Conservation (phyloP, 2,888 invertebrate genomes). For the Panzeria rudis region DNA sequence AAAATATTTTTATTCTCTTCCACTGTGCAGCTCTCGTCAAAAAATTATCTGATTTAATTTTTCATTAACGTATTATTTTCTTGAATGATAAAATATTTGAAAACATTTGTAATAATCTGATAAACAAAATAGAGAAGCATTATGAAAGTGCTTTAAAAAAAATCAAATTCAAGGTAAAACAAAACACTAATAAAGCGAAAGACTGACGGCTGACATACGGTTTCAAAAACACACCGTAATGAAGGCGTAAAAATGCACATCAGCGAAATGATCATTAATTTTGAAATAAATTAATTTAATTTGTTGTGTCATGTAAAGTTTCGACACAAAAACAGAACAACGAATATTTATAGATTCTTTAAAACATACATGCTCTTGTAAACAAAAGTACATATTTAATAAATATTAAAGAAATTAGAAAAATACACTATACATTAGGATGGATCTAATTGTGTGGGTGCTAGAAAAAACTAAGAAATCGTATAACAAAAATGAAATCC, state of each 20-base stretch:
- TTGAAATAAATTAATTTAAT: constrained; percentile 12
- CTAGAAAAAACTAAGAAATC: too few species aligned
- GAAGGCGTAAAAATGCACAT: constrained; percentile 34
- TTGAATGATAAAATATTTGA: constrained; percentile 31
- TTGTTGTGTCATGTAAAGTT: constrained; percentile 28
- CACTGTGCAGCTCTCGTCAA: background rate
- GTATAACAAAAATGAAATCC: too few species aligned
- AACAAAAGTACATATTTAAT: too few species aligned
- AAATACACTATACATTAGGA: too few species aligned
- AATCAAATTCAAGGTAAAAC: constrained; percentile 57
- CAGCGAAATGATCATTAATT: constrained; percentile 48
- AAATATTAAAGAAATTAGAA: too few species aligned
- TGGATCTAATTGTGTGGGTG: too few species aligned
- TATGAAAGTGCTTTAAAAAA: constrained; percentile 41
- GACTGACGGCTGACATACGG: background rate
- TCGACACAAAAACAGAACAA: background rate
- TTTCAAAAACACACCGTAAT: background rate
- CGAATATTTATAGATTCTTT: background rate
- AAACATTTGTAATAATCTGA: constrained; percentile 39
- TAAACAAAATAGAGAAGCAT: background rate
- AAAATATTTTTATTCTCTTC: background rate
- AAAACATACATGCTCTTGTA: background rate
- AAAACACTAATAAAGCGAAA: background rate
- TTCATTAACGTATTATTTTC: constrained; percentile 8
- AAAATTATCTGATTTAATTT: constrained; percentile 31